Base-by-base conservation (phyloP, 2,797 vertebrate species). In the Crenuchus spilurus region DNA sequence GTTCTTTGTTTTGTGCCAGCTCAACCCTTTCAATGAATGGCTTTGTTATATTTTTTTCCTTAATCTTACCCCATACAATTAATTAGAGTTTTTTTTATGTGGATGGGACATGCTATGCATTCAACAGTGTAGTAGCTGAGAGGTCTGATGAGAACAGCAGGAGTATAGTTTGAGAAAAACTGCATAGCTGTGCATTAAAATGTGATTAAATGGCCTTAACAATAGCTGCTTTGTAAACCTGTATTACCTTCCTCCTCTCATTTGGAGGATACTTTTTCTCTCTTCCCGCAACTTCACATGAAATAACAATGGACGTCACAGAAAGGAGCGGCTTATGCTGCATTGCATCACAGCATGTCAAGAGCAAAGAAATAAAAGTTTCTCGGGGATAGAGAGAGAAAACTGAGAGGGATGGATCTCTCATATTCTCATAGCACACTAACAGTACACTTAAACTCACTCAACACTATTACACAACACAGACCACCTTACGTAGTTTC, bases 131-230 rank as follows among this genome's bases (percentile, higher is more conserved):
- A 16, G 13, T 2, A 55, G 39, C 51, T 8, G 61, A 77, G 42
- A 60, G 60, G 41, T 58, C 0, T 18, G 83, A 89, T 88, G 86
- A 87, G 87, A 90, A 87, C 82, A 90, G 78, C 89, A 91, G 49
- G 11, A 51, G 10, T 5, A 24, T 51, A 24, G 49, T 51, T 48
- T 24, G 49, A 26, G 3, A 24, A 13, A 48, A 49, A 10, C 20
- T 6, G 87, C 49, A 1, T 81, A 85, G 82, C 77, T 78, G 55
- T 58, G 67, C 77, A 79, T 80, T 78, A 88, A 82, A 82, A 84
- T 76, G 83, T 81, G 86, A 85, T 88, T 82, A 86, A 76, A 44
- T 71, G 2, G 49, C 42, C 70, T 41, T 67, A 86, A 88, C 83
- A 90, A 87, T 82, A 74, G 81, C 61, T 62, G 72, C 83, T 85